These are phyloP conservation scores for Apis florea DNA, from an alignment of 1,140 invertebrate species.

Conservation along the genomic window DNA sequence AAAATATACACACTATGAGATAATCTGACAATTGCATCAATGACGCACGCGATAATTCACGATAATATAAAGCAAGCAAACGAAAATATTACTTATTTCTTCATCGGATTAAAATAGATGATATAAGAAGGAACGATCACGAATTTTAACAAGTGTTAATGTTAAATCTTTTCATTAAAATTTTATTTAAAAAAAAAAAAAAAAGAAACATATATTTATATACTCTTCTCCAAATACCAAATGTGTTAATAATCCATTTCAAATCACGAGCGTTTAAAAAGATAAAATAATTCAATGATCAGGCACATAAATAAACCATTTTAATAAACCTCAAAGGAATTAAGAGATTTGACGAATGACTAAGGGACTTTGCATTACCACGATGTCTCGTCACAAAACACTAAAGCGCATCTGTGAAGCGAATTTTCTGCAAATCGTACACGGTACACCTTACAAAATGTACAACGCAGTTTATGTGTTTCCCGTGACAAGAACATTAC, in stretches of 20 bases:
- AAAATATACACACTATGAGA: not conserved
- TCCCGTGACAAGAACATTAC: slow-evolving; percentile 16
- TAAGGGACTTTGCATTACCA: not conserved
- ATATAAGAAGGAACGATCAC: not conserved
- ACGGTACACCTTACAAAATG: not conserved
- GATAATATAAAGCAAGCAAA: not conserved
- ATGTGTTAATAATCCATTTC: too few species aligned
- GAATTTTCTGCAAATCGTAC: slow-evolving; percentile 16
- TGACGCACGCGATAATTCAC: not conserved
- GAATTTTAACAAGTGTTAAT: too few species aligned
- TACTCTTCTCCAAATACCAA: too few species aligned
- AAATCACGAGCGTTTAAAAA: not conserved
- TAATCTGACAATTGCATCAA: not conserved
- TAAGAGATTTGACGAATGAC: slow-evolving; percentile 5
- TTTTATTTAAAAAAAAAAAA: too few species aligned
- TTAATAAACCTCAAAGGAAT: not conserved
- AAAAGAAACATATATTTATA: too few species aligned
- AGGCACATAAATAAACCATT: too few species aligned
- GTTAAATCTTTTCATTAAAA: not conserved
- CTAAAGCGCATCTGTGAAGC: not conserved
- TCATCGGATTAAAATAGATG: not conserved
- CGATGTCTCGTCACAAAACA: slow-evolving; percentile 3
- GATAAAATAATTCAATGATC: not conserved
- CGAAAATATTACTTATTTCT: not conserved
- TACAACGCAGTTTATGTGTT: slow-evolving; percentile 11